Base-by-base conservation (phyloP, 2,888 invertebrate genomes). In the Cremastobaeus sp. region DNA sequence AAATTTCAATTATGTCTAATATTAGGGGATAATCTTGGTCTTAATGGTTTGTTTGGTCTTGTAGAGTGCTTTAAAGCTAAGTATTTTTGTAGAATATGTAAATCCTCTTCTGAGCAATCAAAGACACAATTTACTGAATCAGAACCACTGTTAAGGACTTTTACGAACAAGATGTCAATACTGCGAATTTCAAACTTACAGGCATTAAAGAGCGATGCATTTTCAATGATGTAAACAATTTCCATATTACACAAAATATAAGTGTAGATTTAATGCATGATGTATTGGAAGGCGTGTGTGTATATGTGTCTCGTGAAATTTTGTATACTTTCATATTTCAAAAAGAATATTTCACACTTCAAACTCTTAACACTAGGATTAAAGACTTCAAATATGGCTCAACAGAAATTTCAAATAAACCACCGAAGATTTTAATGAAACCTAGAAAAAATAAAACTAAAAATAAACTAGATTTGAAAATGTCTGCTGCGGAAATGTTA, bases 271-370 rank as follows among this genome's bases (percentile, higher is more conserved):
- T 45, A 9, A 45, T 45, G 45, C 45, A 45, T 18, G 25, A 45
- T 25, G 14, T 45, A 18, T 25, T 25, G 9, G 45, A 25, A 25
- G 45, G 21, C 1, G 21, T 45, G 4, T n/a, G 45, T 4, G 11
- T 25, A n/a, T 45, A 45, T 18, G 45, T 25, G 0, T 5, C 25
- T 1, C 25, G 14, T 6, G 14, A 21, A 25, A 12, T 45, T 1
- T 18, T 45, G 8, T 47, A 50, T 30, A 41, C 35, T 2, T 70
- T 39, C 52, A 45, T 66, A 15, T 52, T 18, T 18, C 11, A 2
- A 25, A 45, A 45, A 12, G 18, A 21, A 25, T 25, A 45, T 12
- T 45, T 45, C 25, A 25, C 25, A 6, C 25, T 45, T 2, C 11
- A 25, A 12, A 2, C 25, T 25, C 14, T 21, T 11, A 45, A 39